phyloP scores from a whole-genome alignment of 2,113 vertebrate genomes.

The Pelecanoides urinatrix region DNA sequence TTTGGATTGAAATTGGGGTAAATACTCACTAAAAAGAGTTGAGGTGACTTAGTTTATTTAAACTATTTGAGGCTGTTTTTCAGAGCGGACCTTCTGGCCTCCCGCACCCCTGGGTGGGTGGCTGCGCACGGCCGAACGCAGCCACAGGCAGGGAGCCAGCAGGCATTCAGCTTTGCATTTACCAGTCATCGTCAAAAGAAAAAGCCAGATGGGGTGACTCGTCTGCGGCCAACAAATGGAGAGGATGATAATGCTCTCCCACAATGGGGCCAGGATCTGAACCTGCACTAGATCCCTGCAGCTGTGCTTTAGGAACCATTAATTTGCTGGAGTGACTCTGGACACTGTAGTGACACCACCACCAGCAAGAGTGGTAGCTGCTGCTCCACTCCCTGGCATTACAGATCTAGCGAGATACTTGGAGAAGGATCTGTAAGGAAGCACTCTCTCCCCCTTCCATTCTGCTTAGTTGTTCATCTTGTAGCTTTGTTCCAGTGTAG shows the following conservation, averaged over 20 bases:
- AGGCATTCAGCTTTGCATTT: neutral
- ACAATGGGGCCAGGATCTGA: neutral
- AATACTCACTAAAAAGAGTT: neutral
- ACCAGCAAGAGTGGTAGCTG: neutral
- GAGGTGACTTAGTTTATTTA: neutral
- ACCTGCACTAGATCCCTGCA: neutral
- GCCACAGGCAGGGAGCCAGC: accelerated
- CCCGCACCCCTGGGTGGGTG: neutral
- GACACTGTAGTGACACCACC: neutral
- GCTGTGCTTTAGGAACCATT: neutral
- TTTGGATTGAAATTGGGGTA: neutral
- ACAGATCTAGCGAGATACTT: neutral
- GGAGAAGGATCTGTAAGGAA: neutral
- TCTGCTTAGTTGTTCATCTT: neutral
- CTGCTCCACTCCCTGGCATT: neutral
- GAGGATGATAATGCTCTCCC: neutral
- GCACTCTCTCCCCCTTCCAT: accelerated
- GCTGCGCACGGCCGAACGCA: accelerated
- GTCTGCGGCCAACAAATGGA: neutral
- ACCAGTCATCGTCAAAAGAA: neutral
- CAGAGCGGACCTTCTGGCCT: neutral
- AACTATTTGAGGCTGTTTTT: neutral
- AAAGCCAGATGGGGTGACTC: neutral
- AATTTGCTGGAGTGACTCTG: neutral
- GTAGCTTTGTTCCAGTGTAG: neutral